These are phyloP conservation scores for Eulemur rufifrons DNA, from an alignment of 2,113 vertebrate genomes.

Conservation along the genomic window DNA sequence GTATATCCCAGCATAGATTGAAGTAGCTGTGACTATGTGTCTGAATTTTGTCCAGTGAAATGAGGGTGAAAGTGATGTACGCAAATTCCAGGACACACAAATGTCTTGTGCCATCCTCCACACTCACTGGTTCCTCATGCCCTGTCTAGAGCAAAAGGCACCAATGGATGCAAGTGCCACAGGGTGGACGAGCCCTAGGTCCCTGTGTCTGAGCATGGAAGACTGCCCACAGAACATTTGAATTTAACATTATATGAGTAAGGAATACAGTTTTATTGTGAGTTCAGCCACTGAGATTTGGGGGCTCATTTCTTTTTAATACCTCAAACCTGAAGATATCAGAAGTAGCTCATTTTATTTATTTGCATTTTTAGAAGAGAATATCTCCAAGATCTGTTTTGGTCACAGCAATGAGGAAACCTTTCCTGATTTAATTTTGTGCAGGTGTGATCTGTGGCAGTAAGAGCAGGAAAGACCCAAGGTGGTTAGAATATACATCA, in stretches of 20 bases:
- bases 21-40: not conserved
- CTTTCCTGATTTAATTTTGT: not conserved
- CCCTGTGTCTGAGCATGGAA: not conserved
- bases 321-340: not conserved
- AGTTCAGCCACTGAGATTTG: not conserved
- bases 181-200: not conserved
- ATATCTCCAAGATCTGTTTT: not conserved
- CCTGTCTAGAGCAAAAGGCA: not conserved
- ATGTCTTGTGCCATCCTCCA: not conserved
- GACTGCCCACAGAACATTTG: not conserved
- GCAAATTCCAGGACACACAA: not conserved
- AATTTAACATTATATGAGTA: not conserved
- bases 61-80: not conserved
- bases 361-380: not conserved
- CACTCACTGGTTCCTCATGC: accelerated
- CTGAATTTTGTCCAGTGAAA: not conserved
- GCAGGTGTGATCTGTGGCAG: not conserved
- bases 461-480: not conserved
- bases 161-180: too few species aligned
- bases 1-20: not conserved
- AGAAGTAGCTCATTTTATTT: not conserved
- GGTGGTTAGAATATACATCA: not conserved
- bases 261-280: not conserved
- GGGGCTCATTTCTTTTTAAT: not conserved
- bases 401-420: not conserved